These are phyloP conservation scores for Atethmia centrago DNA, from an alignment of 2,888 invertebrate genomes.

Conservation along the genomic window DNA sequence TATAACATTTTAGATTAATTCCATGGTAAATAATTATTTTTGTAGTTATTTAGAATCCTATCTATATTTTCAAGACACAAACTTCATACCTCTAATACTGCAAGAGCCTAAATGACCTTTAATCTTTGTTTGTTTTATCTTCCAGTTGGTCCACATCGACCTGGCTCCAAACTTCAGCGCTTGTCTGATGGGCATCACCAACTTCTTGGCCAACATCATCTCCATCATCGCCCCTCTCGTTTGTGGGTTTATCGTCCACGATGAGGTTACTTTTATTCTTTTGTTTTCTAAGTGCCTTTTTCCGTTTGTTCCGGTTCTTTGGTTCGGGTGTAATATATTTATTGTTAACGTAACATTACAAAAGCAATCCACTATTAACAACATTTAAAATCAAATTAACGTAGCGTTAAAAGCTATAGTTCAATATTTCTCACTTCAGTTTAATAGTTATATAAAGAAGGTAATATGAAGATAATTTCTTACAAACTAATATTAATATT, in stretches of 20 bases:
- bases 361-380: too few species aligned
- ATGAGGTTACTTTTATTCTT: conserved; percentile 90
- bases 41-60: neutral
- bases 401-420: neutral
- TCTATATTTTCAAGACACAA: neutral
- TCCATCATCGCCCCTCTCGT: conserved; percentile 94
- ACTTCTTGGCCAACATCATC: conserved; percentile 93
- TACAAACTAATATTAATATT: conserved; percentile 37
- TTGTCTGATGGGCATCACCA: conserved; percentile 95
- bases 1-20: neutral
- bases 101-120: neutral
- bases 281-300: neutral
- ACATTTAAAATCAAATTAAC: neutral
- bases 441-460: neutral
- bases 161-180: conserved; percentile 96
- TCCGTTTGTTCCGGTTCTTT: neutral
- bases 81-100: neutral
- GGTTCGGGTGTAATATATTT: neutral
- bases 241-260: conserved; percentile 92
- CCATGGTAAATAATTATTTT: neutral
- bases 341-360: neutral
- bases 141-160: conserved; percentile 94
- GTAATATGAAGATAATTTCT: conserved; percentile 4
- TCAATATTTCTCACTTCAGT: neutral
- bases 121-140: conserved; percentile 18